These are phyloP conservation scores for Cybosia mesomella DNA, from an alignment of 2,888 invertebrate species.

Conservation along the genomic window DNA sequence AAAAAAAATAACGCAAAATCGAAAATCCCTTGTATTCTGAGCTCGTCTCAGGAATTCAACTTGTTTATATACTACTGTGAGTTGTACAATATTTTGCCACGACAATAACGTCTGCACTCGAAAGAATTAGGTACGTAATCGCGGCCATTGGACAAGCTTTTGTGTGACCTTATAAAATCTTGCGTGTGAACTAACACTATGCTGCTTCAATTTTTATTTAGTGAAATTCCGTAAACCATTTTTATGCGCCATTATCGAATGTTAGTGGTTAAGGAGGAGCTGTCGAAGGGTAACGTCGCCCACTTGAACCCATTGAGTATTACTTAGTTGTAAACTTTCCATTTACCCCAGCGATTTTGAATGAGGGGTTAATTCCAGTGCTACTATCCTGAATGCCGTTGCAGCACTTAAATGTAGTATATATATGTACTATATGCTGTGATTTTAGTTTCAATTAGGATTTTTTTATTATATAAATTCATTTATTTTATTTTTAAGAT, in stretches of 20 bases:
- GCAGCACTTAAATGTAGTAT: background rate
- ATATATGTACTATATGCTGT: background rate
- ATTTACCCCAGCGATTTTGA: conserved; percentile 4
- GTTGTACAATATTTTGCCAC: no score
- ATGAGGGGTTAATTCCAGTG: conserved; percentile 8
- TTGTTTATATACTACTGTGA: no score
- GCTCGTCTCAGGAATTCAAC: no score
- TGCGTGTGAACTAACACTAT: background rate
- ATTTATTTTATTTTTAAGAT: background rate
- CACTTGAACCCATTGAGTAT: background rate
- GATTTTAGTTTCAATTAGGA: background rate
- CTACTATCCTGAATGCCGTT: background rate
- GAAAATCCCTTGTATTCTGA: no score
- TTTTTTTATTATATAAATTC: background rate
- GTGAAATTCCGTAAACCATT: background rate
- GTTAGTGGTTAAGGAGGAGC: background rate
- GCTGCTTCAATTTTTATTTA: background rate
- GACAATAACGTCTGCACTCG: no score
- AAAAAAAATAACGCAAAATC: no score
- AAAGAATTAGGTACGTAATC: no score
- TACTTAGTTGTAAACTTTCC: background rate
- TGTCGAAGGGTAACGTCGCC: background rate
- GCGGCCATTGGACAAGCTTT: no score
- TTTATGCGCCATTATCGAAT: background rate
- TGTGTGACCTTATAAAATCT: background rate